Conservation (phyloP, 1,140 invertebrate species). For the Drosophila kurseongensis region DNA sequence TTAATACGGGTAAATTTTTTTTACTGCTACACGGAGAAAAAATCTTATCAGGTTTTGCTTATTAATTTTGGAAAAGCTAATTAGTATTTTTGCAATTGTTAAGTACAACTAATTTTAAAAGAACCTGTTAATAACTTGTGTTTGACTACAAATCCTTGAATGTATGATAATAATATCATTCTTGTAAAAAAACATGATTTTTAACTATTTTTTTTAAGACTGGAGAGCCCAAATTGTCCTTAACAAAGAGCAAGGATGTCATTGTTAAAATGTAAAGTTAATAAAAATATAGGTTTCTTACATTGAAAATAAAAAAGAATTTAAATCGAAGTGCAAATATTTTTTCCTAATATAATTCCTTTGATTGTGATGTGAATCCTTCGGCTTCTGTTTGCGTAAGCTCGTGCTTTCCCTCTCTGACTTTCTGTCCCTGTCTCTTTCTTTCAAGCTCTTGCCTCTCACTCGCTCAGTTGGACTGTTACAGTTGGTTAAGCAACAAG, state of each 20-base stretch:
- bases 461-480: conserved; percentile 47
- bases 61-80: too few species aligned
- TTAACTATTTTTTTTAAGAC: too few species aligned
- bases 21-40: conserved; percentile 55
- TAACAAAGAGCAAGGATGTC: too few species aligned
- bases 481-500: conserved; percentile 78
- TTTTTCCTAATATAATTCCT: neutral
- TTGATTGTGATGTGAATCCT: conserved; percentile 34
- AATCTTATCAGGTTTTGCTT: neutral
- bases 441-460: neutral
- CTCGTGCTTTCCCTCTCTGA: conserved; percentile 12
- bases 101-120: too few species aligned
- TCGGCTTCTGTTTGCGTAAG: conserved; percentile 59
- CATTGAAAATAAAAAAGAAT: neutral
- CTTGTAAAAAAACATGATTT: too few species aligned
- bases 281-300: too few species aligned
- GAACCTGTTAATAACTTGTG: too few species aligned
- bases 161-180: too few species aligned
- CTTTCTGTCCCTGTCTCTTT: conserved; percentile 6
- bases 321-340: neutral
- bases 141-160: too few species aligned
- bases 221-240: too few species aligned
- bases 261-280: too few species aligned
- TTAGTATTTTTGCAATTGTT: too few species aligned
- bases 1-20: conserved; percentile 79